Conservation (phyloP, 1,140 invertebrate species). For the Drosophila lini region DNA sequence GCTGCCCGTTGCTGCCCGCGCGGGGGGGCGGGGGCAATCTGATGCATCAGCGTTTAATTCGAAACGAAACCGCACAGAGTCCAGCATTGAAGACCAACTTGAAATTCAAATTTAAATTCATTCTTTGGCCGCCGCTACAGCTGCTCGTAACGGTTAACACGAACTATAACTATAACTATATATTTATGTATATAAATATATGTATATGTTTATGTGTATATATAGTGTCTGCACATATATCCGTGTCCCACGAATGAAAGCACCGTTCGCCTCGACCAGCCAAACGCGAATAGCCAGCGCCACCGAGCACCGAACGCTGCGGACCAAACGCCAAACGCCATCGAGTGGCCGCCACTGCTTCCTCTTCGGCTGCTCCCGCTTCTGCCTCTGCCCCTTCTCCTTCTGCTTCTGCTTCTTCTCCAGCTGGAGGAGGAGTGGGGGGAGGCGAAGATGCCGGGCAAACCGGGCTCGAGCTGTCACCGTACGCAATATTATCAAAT, state of each 20-base stretch:
- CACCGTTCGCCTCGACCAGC: conserved; percentile 76
- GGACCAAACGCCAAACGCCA: conserved; percentile 18
- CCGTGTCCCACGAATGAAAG: conserved; percentile 51
- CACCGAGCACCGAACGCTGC: conserved; percentile 14
- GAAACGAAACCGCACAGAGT: conserved; percentile 33
- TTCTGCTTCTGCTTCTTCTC: neutral
- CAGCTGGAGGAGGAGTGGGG: conserved; percentile 1
- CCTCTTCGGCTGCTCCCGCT: conserved; percentile 12
- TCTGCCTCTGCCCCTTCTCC: neutral
- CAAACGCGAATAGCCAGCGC: conserved; percentile 74
- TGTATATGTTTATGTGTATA: conserved; percentile 1
- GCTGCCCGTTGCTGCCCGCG: conserved; percentile 7
- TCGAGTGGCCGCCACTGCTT: conserved; percentile 49
- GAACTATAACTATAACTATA: conserved; percentile 24
- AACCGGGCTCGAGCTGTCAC: conserved; percentile 52
- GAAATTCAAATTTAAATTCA: conserved; percentile 73
- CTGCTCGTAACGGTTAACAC: conserved; percentile 57
- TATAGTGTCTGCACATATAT: neutral
- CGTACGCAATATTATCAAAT: conserved; percentile 59
- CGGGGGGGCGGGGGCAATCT: conserved; percentile 43
- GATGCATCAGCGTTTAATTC: conserved; percentile 55
- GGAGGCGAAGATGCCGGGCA: conserved; percentile 2
- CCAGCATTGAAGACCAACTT: conserved; percentile 56
- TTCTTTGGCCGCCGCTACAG: conserved; percentile 48
- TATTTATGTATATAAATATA: neutral